Conservation (phyloP, 2,888 invertebrate species). For the Chromoteleia sp. region DNA sequence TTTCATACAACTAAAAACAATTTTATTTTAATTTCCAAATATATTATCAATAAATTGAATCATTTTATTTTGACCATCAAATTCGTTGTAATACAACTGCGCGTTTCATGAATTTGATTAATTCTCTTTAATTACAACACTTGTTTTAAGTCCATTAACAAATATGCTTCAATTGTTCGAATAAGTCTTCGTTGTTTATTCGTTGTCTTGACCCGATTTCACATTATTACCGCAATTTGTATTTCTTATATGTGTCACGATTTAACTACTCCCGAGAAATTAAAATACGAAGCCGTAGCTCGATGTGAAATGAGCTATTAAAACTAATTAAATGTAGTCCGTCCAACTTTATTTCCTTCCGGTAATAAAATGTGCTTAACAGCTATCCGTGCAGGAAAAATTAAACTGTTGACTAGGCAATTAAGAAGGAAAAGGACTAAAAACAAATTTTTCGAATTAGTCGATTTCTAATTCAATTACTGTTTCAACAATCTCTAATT, state of each 20-base stretch:
- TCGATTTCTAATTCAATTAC: slow-evolving; percentile 32
- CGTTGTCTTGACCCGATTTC: slow-evolving; percentile 1
- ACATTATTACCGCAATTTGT: slow-evolving; percentile 2
- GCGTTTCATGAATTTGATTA: no score
- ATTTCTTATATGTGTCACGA: slow-evolving; percentile 17
- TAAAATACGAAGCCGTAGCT: slow-evolving; percentile 22
- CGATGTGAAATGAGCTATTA: slow-evolving; percentile 37
- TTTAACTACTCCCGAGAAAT: slow-evolving; percentile 15
- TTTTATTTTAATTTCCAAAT: no score
- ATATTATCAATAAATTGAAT: no score
- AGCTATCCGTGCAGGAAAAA: slow-evolving; percentile 12
- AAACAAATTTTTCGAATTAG: slow-evolving; percentile 1
- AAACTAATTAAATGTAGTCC: slow-evolving; percentile 45
- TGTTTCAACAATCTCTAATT: slow-evolving; percentile 20
- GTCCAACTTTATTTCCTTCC: slow-evolving; percentile 56
- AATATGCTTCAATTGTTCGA: neutral
- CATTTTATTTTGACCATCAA: no score
- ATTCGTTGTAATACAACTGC: no score
- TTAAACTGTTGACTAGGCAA: slow-evolving; percentile 25
- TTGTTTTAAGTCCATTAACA: neutral
- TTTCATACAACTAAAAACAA: no score
- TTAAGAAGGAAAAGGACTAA: slow-evolving; percentile 29
- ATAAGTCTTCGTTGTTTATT: neutral
- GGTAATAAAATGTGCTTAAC: slow-evolving; percentile 34
- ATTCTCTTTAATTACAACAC: no score